These are phyloP conservation scores for Diplodus puntazzo DNA, from an alignment of 2,797 vertebrate genomes.

Conservation along the genomic window DNA sequence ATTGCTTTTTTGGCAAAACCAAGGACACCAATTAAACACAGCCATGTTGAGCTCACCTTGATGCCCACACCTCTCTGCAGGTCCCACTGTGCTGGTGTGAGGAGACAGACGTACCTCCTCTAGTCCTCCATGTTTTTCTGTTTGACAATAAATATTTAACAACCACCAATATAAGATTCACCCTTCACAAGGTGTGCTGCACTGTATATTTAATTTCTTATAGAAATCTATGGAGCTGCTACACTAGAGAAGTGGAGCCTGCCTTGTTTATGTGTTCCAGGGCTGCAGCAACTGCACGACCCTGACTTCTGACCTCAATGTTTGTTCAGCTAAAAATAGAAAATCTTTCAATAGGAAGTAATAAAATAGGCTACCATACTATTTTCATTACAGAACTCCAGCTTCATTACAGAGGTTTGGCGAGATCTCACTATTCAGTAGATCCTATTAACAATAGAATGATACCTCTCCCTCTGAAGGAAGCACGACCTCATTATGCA, in stretches of 20 bases:
- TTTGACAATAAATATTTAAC: slow-evolving; percentile 25
- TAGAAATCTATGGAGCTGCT: neutral
- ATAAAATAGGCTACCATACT: neutral
- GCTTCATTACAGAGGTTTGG: neutral
- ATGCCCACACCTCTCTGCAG: slow-evolving; percentile 15
- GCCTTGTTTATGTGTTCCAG: neutral
- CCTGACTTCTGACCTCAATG: neutral
- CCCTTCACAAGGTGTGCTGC: neutral
- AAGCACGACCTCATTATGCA: slow-evolving; percentile 21
- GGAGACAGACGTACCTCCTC: neutral
- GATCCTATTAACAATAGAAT: slow-evolving; percentile 22
- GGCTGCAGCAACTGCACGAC: neutral
- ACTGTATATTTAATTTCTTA: neutral
- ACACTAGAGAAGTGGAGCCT: neutral
- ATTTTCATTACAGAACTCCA: neutral
- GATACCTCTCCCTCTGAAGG: neutral
- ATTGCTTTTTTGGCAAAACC: slow-evolving; percentile 48
- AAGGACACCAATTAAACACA: slow-evolving; percentile 40
- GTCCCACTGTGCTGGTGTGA: neutral
- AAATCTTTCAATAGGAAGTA: neutral
- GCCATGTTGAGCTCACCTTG: slow-evolving; percentile 34
- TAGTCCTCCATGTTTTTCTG: neutral
- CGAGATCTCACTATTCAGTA: slow-evolving; percentile 13
- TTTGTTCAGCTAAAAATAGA: neutral
- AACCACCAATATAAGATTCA: neutral